Evolutionary conservation across 2,797 vertebrate species (phyloP), one percentile per base, ranked within the genome.

Genomic region (Onychomys leucogaster): DNA sequence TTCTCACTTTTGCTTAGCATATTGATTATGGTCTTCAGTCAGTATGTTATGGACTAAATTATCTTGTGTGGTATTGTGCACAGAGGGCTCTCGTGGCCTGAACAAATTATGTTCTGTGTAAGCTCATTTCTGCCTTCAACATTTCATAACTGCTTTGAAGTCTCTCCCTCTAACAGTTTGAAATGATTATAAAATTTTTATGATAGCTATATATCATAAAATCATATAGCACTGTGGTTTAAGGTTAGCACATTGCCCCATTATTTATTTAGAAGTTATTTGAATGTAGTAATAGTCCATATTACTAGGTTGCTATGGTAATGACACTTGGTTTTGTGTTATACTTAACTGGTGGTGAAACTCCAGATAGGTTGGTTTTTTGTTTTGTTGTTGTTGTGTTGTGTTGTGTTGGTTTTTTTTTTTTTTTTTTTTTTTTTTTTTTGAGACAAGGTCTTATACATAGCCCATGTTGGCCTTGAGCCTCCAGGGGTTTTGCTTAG

Each of bases 11-110:
- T 95, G 94, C 90, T 55, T 96, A 97, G 95, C 95, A 77, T 98
- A 98, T 93, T 90, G 94, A 96, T 96, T 97, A 96, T 96, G 97
- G 95, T 95, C 95, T 98, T 89, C 73, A 97, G 96, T 95, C 96
- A 97, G 94, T 97, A 94, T 96, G 78, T 92, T 91, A 83, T 97
- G 97, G 93, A 87, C 93, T 97, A 76, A 97, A 92, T 97, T 97
- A 23, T 91, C 94, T 21, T 95, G 97, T 96, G 85, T 97, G 96
- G 96, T 97, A 96, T 71, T 97, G 91, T 80, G 5, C 49, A 57
- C 19, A 89, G 46, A 93, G 69, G 55, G 4, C 75, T 55, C 86
- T 29, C 43, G 69, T 91, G 89, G 13, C 55, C 83, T 95, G 9
- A 91, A n/a, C 89, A 93, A 81, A 96, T 90, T 86, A 78, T 61